A percentile compares a stretch with the other conserved stretches of the same genome.
Conservation (phyloP, 2,888 invertebrate genomes). For the Drosophila emarginata region DNA sequence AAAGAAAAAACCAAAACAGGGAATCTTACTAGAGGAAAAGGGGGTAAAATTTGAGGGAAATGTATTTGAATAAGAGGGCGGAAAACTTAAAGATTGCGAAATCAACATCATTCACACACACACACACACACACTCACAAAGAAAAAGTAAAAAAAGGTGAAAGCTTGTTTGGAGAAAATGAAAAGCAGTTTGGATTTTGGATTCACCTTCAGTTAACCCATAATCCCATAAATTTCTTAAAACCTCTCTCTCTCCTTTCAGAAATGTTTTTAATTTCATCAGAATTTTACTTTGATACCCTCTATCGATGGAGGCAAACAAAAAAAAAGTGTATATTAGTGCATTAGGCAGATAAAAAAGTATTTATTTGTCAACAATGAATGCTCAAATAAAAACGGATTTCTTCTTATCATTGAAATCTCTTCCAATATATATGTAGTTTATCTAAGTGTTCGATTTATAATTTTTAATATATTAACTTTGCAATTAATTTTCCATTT, state of each 20-base stretch:
- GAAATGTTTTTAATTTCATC: constrained; percentile 4
- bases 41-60: not conserved
- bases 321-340: not conserved
- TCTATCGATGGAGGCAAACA: not conserved
- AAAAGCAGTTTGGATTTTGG: not conserved
- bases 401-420: too few relatives aligned
- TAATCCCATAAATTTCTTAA: constrained; percentile 7
- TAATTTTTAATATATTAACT: too few relatives aligned
- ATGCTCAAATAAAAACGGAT: too few relatives aligned
- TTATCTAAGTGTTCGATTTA: too few relatives aligned
- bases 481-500: too few relatives aligned
- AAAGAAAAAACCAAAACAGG: too few relatives aligned
- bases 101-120: not conserved
- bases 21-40: not conserved
- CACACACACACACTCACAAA: not conserved
- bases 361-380: too few relatives aligned
- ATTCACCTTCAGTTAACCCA: constrained; percentile 8
- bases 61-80: constrained; percentile 13
- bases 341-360: too few relatives aligned
- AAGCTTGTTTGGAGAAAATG: constrained; percentile 1
- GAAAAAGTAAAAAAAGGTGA: not conserved
- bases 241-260: not conserved
- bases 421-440: too few relatives aligned
- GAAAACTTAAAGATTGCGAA: constrained; percentile 8
- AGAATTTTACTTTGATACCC: not conserved